phyloP scores from a whole-genome alignment of 2,113 vertebrate genomes.

The Lophura nycthemera region DNA sequence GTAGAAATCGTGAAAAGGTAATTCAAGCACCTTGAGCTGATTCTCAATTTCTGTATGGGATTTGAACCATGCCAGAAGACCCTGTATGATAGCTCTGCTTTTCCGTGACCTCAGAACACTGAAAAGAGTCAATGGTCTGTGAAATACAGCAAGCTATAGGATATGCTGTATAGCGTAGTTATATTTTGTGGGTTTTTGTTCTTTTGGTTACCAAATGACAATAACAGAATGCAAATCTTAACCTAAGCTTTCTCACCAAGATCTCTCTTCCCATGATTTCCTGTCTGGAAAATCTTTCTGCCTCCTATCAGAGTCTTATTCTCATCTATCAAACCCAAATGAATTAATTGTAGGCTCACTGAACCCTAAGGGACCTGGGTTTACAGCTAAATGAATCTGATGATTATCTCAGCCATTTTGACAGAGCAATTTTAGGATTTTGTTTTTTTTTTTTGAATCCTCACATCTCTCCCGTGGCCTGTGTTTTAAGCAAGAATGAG shows the following conservation, averaged over 20 bases:
- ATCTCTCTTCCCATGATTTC: neutral
- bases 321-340: neutral
- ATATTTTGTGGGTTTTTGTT: neutral
- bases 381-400: neutral
- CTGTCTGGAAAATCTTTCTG: neutral
- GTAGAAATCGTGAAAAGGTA: neutral
- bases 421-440: neutral
- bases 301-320: neutral
- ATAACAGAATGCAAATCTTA: neutral
- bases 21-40: neutral
- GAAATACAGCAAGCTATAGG: neutral
- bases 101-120: neutral
- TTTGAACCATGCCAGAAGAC: accelerated
- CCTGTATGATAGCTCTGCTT: neutral
- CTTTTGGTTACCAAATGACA: neutral
- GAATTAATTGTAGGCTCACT: neutral
- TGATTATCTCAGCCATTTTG: neutral
- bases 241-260: neutral
- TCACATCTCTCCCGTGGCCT: neutral
- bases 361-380: neutral
- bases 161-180: neutral
- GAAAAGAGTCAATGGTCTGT: neutral
- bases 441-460: neutral
- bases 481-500: neutral
- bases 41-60: neutral